These are phyloP conservation scores for Calidris pygmaea DNA, from an alignment of 2,113 vertebrate species.

Conservation along the genomic window DNA sequence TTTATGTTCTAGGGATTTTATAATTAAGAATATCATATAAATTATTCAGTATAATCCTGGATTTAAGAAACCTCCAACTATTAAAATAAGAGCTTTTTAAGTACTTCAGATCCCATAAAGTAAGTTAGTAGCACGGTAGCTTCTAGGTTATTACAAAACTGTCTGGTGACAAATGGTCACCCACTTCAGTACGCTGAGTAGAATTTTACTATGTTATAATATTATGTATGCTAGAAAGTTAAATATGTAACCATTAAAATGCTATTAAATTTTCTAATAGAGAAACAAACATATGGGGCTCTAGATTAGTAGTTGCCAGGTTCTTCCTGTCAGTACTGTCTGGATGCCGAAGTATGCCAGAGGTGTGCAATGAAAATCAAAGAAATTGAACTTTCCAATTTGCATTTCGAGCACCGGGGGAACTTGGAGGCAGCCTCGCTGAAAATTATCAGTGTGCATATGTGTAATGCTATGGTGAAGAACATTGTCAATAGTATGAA, in stretches of 20 bases:
- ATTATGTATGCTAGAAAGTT: neutral
- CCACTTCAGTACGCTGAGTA: fast-evolving
- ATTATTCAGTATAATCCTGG: neutral
- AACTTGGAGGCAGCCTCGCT: neutral
- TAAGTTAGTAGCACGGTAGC: neutral
- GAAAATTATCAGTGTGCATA: neutral
- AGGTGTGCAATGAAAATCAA: neutral
- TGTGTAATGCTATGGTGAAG: neutral
- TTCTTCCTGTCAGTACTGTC: neutral
- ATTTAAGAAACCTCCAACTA: neutral
- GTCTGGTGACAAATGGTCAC: neutral
- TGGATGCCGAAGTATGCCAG: neutral
- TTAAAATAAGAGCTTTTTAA: neutral
- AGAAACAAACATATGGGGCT: neutral
- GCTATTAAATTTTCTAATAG: neutral
- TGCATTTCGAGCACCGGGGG: neutral
- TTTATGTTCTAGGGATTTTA: neutral
- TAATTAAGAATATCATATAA: neutral
- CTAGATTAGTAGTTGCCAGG: neutral
- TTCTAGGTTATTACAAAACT: neutral
- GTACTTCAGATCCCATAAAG: neutral
- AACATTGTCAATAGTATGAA: neutral
- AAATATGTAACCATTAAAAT: neutral
- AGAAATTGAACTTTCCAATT: neutral
- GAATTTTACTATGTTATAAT: neutral